Percentiles rank a stretch among this genome's conserved stretches.
Evolutionary conservation across 2,888 invertebrate genomes (phyloP).

Genomic region (Mimas tiliae): DNA sequence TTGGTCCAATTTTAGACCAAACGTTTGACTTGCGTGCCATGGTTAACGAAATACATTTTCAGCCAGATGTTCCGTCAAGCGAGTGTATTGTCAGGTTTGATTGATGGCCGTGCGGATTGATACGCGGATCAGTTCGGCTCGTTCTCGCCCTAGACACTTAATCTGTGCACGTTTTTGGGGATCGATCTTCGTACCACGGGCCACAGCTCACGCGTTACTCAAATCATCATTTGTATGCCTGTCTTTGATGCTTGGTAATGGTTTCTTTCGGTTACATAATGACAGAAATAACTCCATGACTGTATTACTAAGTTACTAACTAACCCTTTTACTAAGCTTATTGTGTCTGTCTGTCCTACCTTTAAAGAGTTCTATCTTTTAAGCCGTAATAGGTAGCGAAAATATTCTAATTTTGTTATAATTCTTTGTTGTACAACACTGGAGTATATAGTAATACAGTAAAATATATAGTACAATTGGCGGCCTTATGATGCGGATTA

Average conservation of each 20-base stretch:
- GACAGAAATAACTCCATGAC: too few relatives aligned
- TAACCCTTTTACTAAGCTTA: too few relatives aligned
- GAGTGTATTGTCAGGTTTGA: constrained; percentile 27
- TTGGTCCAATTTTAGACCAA: background rate
- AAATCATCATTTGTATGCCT: constrained; percentile 2
- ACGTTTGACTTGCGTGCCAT: background rate
- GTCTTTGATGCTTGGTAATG: background rate
- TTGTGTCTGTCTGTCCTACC: too few relatives aligned
- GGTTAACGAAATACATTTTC: background rate
- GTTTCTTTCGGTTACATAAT: background rate
- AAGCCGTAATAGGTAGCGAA: too few relatives aligned
- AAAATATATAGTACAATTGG: too few relatives aligned
- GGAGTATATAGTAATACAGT: too few relatives aligned
- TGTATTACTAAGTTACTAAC: too few relatives aligned
- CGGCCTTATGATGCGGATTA: too few relatives aligned
- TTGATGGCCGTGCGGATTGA: constrained; percentile 26
- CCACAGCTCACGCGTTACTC: constrained; percentile 4
- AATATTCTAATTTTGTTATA: too few relatives aligned
- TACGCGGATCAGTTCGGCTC: constrained; percentile 20
- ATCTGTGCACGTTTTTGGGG: constrained; percentile 20
- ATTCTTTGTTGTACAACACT: too few relatives aligned
- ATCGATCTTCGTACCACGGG: constrained; percentile 2
- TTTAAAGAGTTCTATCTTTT: too few relatives aligned
- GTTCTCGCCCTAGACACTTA: constrained; percentile 7
- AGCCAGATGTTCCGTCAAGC: constrained; percentile 14